Conservation (phyloP, 2,797 vertebrate species). For the Fratercula arctica region DNA sequence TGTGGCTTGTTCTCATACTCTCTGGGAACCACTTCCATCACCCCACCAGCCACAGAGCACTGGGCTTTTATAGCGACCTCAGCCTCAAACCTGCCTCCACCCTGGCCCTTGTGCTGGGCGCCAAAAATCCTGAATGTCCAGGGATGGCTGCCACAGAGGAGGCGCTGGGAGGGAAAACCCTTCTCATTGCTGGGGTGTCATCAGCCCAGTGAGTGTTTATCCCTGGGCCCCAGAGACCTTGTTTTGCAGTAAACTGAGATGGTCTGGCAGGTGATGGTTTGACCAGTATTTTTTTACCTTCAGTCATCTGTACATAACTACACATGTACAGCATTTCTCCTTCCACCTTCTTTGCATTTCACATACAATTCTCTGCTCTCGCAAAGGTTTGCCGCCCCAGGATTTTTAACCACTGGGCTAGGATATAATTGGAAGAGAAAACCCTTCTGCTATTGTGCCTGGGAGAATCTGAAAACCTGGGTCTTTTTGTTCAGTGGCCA, state of each 20-base stretch:
- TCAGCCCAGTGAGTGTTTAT: background rate
- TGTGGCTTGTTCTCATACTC: too few species aligned
- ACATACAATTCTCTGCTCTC: background rate
- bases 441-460: background rate
- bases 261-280: background rate
- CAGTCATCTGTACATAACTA: background rate
- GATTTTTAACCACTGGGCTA: background rate
- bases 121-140: too few species aligned
- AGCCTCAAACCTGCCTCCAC: too few species aligned
- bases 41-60: too few species aligned
- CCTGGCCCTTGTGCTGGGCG: too few species aligned
- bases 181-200: background rate
- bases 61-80: too few species aligned
- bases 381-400: background rate
- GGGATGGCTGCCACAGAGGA: too few species aligned
- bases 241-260: background rate
- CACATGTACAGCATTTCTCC: background rate
- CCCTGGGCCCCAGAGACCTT: background rate
- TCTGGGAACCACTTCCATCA: too few species aligned
- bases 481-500: background rate
- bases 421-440: constrained; percentile 18
- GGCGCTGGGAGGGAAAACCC: too few species aligned
- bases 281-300: background rate
- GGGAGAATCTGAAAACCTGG: background rate
- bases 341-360: background rate